Evolutionary conservation across 2,113 vertebrate genomes (phyloP), one percentile per base, ranked within the genome.

Genomic region (Cavia aperea): DNA sequence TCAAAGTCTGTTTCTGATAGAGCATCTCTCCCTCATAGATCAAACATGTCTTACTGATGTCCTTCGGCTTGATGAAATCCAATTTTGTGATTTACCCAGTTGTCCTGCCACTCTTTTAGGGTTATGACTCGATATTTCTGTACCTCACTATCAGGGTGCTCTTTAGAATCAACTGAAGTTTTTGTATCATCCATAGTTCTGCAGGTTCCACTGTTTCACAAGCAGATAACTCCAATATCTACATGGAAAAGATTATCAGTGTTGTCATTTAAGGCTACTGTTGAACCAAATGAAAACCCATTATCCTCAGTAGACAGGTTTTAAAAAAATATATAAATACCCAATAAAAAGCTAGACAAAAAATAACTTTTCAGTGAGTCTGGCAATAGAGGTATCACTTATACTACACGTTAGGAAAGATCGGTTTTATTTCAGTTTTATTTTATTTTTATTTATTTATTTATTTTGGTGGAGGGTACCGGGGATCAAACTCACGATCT

Each of bases 71-170:
- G 97, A 94, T 99, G 99, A 90, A 99, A 99, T 29, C 95, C 86
- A 16, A 88, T 98, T 10, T 94, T 96, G 1, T 66, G 95, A n/a
- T 60, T 81, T 65, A 98, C 94, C 99, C 99, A 99, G 49, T 97
- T 98, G 1, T 97, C 85, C 89, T 97, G 97, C 98, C 99, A 99
- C 65, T 99, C 98, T 46, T 96, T 95, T 31, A 97, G 88, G 0
- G 96, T 95, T 96, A 99, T 88, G 51, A 97, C 96, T 60, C 94
- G 97, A 23, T 97, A 92, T 16, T 94, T 96, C 94, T 98, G 98
- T 1, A 79, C 33, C 46, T 87, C 97, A 1, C 1, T 0, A 33
- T 68, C 63, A 0, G 81, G 3, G 51, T 43, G 15, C n/a, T 94
- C 95, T 81, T 90, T 79, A 49, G 13, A 4, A 51, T 56, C 36